phyloP scores from a whole-genome alignment of 2,797 vertebrate genomes.

The Presbytis comata region DNA sequence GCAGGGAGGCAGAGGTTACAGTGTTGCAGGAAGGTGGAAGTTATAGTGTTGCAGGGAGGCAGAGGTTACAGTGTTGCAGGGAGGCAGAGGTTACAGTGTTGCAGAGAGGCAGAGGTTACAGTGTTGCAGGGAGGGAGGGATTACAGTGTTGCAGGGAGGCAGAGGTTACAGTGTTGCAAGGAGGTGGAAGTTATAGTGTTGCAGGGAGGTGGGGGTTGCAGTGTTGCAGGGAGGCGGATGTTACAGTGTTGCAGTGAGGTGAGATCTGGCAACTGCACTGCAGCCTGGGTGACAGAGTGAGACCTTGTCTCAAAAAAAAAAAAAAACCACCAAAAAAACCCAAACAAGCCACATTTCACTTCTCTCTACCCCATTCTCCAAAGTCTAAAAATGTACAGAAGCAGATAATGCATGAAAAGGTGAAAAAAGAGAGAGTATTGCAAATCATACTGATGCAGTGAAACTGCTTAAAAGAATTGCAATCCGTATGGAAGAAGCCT shows the following conservation, averaged over 20 bases:
- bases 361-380: neutral
- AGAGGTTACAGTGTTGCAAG: too few relatives aligned
- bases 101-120: fast-evolving
- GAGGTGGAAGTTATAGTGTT: too few relatives aligned
- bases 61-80: too few relatives aligned
- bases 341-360: neutral
- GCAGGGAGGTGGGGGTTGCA: fast-evolving
- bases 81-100: fast-evolving
- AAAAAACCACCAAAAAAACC: neutral
- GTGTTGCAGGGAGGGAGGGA: too few relatives aligned
- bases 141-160: too few relatives aligned
- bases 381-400: neutral
- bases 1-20: fast-evolving
- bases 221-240: fast-evolving
- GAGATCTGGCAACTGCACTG: too few relatives aligned
- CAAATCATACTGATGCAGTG: fast-evolving
- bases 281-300: too few relatives aligned
- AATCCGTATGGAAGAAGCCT: neutral
- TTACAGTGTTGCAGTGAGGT: too few relatives aligned
- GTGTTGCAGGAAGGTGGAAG: fast-evolving
- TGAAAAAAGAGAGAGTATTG: neutral
- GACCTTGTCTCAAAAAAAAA: too few relatives aligned
- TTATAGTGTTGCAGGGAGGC: too few relatives aligned
- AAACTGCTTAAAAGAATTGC: neutral
- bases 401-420: neutral